Percentiles rank a stretch among this genome's conserved stretches.
Conservation (phyloP, 2,113 vertebrate species). For the Syngnathoides biaculeatus region DNA sequence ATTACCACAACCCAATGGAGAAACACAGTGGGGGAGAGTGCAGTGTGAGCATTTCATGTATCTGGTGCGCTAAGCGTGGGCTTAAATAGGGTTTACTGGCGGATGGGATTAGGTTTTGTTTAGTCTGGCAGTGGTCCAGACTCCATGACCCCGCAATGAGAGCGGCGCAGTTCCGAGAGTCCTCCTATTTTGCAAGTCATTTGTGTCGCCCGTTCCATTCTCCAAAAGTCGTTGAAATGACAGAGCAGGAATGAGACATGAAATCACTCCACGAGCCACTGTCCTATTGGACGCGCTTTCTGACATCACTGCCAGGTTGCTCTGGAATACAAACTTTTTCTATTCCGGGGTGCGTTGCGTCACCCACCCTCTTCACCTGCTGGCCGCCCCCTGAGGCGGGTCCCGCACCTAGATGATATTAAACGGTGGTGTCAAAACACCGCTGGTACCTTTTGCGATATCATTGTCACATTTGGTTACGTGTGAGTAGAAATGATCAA, state of each 20-base stretch:
- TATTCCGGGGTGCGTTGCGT: too few relatives aligned
- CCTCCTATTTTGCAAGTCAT: slow-evolving; percentile 19
- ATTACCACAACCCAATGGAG: slow-evolving; percentile 44
- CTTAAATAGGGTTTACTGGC: slow-evolving; percentile 58
- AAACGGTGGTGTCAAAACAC: neutral
- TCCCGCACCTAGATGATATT: neutral
- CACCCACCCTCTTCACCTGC: too few relatives aligned
- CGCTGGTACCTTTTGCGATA: too few relatives aligned
- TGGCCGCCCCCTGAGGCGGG: too few relatives aligned
- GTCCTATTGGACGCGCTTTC: too few relatives aligned
- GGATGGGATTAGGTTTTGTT: slow-evolving; percentile 72
- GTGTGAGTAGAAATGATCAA: neutral
- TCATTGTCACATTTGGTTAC: neutral
- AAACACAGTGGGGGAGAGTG: slow-evolving; percentile 54
- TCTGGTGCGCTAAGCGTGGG: slow-evolving; percentile 55
- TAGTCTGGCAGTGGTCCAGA: slow-evolving; percentile 56
- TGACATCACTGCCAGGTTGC: too few relatives aligned
- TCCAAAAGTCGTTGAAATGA: too few relatives aligned
- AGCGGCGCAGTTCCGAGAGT: slow-evolving; percentile 31
- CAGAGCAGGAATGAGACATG: neutral
- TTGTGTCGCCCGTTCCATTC: slow-evolving; percentile 8
- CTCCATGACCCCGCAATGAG: slow-evolving; percentile 54
- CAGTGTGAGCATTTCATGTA: slow-evolving; percentile 66
- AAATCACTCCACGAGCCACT: neutral
- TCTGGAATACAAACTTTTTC: too few relatives aligned